Evolutionary conservation across 2,113 vertebrate genomes (phyloP).

Genomic region (Thalassarche chlororhynchos): DNA sequence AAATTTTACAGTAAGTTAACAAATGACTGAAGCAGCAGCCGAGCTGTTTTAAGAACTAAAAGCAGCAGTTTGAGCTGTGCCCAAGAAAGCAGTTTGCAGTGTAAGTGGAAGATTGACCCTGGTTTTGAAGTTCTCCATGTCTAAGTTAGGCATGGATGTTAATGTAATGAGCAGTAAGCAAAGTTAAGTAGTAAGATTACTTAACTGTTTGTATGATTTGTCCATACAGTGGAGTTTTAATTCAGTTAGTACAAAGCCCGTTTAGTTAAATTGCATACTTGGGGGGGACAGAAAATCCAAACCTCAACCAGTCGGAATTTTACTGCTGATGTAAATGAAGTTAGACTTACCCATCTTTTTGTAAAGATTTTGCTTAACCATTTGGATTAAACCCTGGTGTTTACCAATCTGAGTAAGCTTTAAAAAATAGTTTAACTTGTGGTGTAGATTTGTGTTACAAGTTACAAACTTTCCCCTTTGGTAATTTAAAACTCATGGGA

Average conservation of each 20-base stretch:
- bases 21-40: not conserved
- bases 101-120: not conserved
- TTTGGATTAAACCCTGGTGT: not conserved
- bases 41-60: not conserved
- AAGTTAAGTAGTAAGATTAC: not conserved
- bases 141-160: not conserved
- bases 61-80: not conserved
- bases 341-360: not conserved
- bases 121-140: not conserved
- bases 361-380: not conserved
- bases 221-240: not conserved
- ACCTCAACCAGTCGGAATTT: not conserved
- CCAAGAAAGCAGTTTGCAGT: not conserved
- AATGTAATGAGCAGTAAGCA: not conserved
- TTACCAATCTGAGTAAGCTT: not conserved
- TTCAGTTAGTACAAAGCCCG: not conserved
- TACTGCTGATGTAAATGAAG: not conserved
- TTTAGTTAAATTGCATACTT: not conserved
- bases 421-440: not conserved
- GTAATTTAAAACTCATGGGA: not conserved
- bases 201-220: not conserved
- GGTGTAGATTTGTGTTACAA: not conserved
- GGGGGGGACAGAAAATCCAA: too few relatives aligned
- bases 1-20: not conserved
- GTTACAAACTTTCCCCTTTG: not conserved